Base-by-base conservation (phyloP, 64 coral and sea anemone genomes). In the Porites australiensis region DNA sequence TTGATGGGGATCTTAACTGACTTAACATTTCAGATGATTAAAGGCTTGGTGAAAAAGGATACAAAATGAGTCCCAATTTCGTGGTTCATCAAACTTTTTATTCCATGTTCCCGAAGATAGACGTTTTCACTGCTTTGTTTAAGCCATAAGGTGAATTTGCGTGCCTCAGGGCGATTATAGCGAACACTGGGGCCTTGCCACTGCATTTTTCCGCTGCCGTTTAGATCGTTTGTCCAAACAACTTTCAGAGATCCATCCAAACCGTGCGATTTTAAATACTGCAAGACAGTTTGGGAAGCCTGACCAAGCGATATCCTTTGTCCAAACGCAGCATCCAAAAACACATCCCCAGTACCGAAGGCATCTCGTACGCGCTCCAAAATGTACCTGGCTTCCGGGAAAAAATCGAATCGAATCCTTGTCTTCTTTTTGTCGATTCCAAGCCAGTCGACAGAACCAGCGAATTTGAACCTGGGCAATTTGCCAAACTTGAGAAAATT, bases 31-130 rank as follows among this genome's bases (percentile, higher is more conserved):
- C 13, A 44, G 48, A 7, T 53, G 59, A 44, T 53, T 67, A 20
- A 37, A 67, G 52, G 4, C 21, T 89, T 22, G 10, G 15, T 11
- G 22, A 53, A 72, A 87, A 96, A 98, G 90, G 96, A 98, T 99
- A 99, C 98, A 92, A 96, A 99, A 80, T 99, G 98, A 13, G 98
- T 99, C 7, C 98, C 98, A 82, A 99, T 99, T 77, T 99, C 98
- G 63, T 99, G 98, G 55, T 99, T 94, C 15, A 95, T 95, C 54
- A 99, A 79, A 47, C 94, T 86, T 72, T 95, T 89, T 60, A 99
- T 99, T 7, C 98, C 98, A 65, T 93, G 77, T 51, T 96, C 85
- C 51, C 98, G 94, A 53, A 99, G 82, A 74, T 91, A 99, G 8
- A 96, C 93, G 76, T 99, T 99, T 74, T 99, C 98, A 57, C 75